Conservation (phyloP, 2,888 invertebrate species). For the Ephialtes manifestator region DNA sequence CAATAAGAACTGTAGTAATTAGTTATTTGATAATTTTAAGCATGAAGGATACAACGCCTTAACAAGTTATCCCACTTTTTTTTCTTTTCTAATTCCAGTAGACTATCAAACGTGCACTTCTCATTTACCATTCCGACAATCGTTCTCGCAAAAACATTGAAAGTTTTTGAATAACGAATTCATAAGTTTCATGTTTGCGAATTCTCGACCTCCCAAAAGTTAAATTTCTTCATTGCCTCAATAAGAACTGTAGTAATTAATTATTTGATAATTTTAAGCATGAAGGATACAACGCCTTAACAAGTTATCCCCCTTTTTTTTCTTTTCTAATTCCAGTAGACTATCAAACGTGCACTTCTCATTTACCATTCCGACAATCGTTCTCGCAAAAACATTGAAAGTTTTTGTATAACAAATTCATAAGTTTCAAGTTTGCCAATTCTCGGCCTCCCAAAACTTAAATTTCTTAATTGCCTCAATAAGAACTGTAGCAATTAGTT, state of each 20-base stretch:
- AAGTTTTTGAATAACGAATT: slow-evolving; percentile 76
- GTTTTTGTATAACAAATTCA: slow-evolving; percentile 75
- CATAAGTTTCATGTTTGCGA: neutral
- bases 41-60: too few relatives aligned
- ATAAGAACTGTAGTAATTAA: slow-evolving; percentile 17
- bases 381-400: slow-evolving; percentile 74
- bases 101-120: slow-evolving; percentile 13
- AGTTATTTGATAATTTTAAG: neutral
- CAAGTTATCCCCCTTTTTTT: too few relatives aligned
- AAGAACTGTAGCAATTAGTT: slow-evolving; percentile 11
- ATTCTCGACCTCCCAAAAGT: neutral
- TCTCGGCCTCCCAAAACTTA: neutral
- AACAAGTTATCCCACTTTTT: too few relatives aligned
- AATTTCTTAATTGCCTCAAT: neutral
- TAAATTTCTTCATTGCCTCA: neutral
- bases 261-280: neutral
- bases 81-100: too few relatives aligned
- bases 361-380: slow-evolving; percentile 7
- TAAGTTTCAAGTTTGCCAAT: neutral
- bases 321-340: too few relatives aligned
- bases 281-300: too few relatives aligned
- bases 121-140: slow-evolving; percentile 11
- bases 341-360: slow-evolving; percentile 18
- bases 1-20: slow-evolving; percentile 12
- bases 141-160: slow-evolving; percentile 73